phyloP scores from a whole-genome alignment of 2,797 vertebrate species.

The Characodon lateralis region DNA sequence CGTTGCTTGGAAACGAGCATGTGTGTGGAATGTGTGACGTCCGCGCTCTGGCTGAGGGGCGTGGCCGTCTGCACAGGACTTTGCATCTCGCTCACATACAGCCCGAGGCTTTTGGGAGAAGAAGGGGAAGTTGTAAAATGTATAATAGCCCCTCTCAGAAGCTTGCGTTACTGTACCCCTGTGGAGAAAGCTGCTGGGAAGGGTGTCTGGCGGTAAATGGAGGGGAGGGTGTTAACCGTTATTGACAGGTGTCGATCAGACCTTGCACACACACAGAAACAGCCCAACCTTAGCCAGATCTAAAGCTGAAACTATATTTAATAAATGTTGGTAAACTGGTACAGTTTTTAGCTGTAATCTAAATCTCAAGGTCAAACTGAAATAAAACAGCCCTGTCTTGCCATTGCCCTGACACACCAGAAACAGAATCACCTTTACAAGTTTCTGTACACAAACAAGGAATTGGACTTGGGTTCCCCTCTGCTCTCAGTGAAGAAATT shows the following conservation, averaged over 20 bases:
- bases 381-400: background rate
- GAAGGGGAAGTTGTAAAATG: conserved; percentile 78
- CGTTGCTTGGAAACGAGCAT: conserved; percentile 69
- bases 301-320: background rate
- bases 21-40: conserved; percentile 82
- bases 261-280: conserved; percentile 24
- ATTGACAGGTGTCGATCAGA: conserved; percentile 69
- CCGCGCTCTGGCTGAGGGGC: conserved; percentile 68
- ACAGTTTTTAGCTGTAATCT: background rate
- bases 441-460: no score
- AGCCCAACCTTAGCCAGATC: background rate
- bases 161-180: conserved; percentile 53
- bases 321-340: no score
- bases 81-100: conserved; percentile 48
- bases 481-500: no score
- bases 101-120: conserved; percentile 55
- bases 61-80: conserved; percentile 68
- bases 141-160: conserved; percentile 70
- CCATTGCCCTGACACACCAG: background rate
- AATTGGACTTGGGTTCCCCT: no score
- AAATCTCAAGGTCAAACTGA: background rate
- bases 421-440: no score
- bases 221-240: conserved; percentile 2
- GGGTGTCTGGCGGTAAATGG: background rate
- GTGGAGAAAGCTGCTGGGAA: conserved; percentile 2